Evolutionary conservation across 2,113 vertebrate genomes (phyloP), one percentile per base, ranked within the genome.

Genomic region (Melanerpes formicivorus): DNA sequence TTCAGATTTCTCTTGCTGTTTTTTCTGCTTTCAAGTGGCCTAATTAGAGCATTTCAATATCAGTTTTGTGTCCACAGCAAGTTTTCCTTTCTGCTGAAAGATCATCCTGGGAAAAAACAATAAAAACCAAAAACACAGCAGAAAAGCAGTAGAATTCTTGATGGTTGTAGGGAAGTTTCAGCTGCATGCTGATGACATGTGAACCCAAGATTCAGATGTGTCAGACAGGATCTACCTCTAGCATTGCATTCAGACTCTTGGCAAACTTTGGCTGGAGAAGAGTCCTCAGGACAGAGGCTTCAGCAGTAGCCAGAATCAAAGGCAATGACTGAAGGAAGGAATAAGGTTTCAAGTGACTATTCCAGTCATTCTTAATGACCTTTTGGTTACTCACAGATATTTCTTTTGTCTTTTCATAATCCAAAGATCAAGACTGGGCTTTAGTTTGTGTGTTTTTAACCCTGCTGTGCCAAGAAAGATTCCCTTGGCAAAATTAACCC

Each of bases 71-170:
- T 56, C 83, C 62, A 32, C 6, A 86, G 23, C 4, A 71, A 18
- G 7, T 55, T 84, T 84, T 54, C 5, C 14, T 3, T 60, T 48
- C 17, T 64, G 30, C 89, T 65, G 37, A 71, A 52, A 13, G 65
- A 40, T 77, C 19, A 54, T 46, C 18, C 3, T 69, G 44, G 26
- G 13, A 55, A 7, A 44, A 56, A 0, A 23, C 22, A 44, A 16
- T 12, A 44, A 50, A 50, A 50, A 50, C 14, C 42, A 30, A 5
- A n/a, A 46, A n/a, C 37, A 0, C 4, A n/a, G 5, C 5, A 64
- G 54, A 27, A 69, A 82, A 21, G 2, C 17, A 65, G n/a, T 29
- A 42, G 22, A 63, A 18, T 25, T 54, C n/a, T 42, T 70, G 52
- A 2, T 63, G 25, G 9, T 16, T 48, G 27, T 34, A 62, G 34